Evolutionary conservation across 1,140 invertebrate species (phyloP), one percentile per base, ranked within the genome.

Genomic region (Drosophila ironensis): DNA sequence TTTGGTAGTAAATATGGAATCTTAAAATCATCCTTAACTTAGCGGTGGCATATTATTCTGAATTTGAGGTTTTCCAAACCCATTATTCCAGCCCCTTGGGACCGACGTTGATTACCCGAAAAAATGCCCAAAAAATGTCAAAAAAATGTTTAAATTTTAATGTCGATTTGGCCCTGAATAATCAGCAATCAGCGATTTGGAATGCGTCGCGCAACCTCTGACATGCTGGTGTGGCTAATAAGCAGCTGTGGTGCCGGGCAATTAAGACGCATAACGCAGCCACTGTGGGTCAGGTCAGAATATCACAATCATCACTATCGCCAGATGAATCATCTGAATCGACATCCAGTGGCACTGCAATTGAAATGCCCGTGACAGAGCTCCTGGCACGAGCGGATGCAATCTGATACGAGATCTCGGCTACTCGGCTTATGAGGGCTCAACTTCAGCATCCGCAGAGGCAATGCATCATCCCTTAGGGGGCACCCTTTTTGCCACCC

Each of bases 351-450:
- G 37, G 27, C 63, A 33, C n/a, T n/a, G n/a, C n/a, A n/a, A n/a
- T n/a, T n/a, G 30, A 3, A 75, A 81, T 68, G 68, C 68, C 72
- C 78, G 69, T 84, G 78, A 73, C 78, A 73, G 41, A 46, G 60
- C 25, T 48, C 30, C 28, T 67, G 80, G 74, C 80, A 84, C 78
- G 77, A 76, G 78, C 64, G 64, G 6, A 38, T 40, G 56, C 40
- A 61, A 82, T 47, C 22, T 47, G 77, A 82, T 82, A 76, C 42
- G 56, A 71, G 80, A 71, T 63, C 20, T 33, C 17, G 52, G 1
- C 51, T 57, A 2, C 6, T 22, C 53, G 54, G 25, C 68, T 61
- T 41, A 71, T 71, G 67, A 71, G 68, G 67, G 68, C 42, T 56
- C 51, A 50, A 41, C 19, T 30, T 20, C 57, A 35, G 51, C 74